Evolutionary conservation across 2,113 vertebrate species (phyloP), one percentile per base, ranked within the genome.

Genomic region (Psilopsiagon aurifrons): DNA sequence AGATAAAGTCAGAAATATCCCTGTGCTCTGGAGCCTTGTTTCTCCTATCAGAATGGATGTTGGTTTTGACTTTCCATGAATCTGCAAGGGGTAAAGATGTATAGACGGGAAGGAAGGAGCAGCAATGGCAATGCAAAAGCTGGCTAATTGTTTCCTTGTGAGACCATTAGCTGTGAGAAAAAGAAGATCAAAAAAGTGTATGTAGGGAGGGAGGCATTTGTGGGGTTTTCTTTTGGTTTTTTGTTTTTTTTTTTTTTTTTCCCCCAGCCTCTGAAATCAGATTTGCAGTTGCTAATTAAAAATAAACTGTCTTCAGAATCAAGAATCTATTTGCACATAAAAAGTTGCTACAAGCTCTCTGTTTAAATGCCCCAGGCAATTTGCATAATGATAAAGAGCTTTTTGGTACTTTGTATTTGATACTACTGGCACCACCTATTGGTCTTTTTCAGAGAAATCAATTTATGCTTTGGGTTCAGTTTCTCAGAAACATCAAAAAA

Each of bases 391-490:
- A 17, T 69, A 27, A 9, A 39, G 37, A 91, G 28, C 23, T 74
- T 17, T 80, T 79, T 62, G 11, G 20, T 82, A 37, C 39, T 83
- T 93, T 47, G 63, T 23, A 90, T 83, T 94, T 96, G 71, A 57
- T 67, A 67, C 68, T 66, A 80, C 46, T 95, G 79, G 82, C 90
- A 94, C 82, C 67, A 77, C 77, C 82, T 95, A 19, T 93, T 90
- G 85, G 59, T 54, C 71, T 90, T 94, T 86, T 70, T 43, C 46
- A 60, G 60, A 68, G 83, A 75, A 94, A 94, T 92, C 28, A 59
- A 13, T 84, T 81, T 88, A 64, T 71, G 23, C 46, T 91, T 77
- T 70, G 28, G 59, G 55, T 85, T 95, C 27, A 29, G 37, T 77
- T 83, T 60, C 79, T 94, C 27, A 59, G 85, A 86, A 73, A 51